Evolutionary conservation across 2,113 vertebrate genomes (phyloP), one percentile per base, ranked within the genome.

Genomic region (Hippopotamus amphibius): DNA sequence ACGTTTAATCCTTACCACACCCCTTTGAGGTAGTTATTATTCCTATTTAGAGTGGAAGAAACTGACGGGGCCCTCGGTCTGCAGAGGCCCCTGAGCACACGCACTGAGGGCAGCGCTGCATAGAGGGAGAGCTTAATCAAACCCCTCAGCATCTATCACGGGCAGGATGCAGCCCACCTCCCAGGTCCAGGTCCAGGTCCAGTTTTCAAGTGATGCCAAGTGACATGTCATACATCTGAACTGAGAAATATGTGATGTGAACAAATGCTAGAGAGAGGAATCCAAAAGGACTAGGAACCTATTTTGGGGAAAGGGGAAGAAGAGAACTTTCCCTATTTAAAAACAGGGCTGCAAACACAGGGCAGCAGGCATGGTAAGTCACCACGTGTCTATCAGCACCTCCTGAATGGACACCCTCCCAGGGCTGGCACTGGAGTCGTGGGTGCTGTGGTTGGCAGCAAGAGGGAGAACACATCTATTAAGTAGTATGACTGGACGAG

Each of bases 231-330:
- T 37, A 28, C 33, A 93, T 46, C 87, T 93, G 81, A 89, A 82
- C 59, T 69, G 65, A 90, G 77, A 97, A 92, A 96, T 55, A 17
- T 1, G 6, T 46, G 66, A 61, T 63, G 66, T 28, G 55, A 96
- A 95, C 88, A 96, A 82, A 88, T 79, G 33, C 37, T 57, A 80
- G 14, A 77, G 65, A 83, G 63, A 94, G 76, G 33, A 74, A 93
- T 87, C 76, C 84, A 93, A 88, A 97, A 68, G 50, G 84, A 88
- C 88, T 71, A 88, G 76, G 59, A 88, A 82, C 79, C 76, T 85
- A 72, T 90, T 95, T 86, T 26, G 4, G 77, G 71, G 55, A 15
- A 41, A 43, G 16, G 50, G 11, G 28, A 28, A 69, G 37, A 68
- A 82, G 28, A 53, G 81, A 96, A 88, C 13, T 48, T 72, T 81